Evolutionary conservation across 2,888 invertebrate species (phyloP), one percentile per base, ranked within the genome.

Genomic region (Dasysyrphus tricinctus): DNA sequence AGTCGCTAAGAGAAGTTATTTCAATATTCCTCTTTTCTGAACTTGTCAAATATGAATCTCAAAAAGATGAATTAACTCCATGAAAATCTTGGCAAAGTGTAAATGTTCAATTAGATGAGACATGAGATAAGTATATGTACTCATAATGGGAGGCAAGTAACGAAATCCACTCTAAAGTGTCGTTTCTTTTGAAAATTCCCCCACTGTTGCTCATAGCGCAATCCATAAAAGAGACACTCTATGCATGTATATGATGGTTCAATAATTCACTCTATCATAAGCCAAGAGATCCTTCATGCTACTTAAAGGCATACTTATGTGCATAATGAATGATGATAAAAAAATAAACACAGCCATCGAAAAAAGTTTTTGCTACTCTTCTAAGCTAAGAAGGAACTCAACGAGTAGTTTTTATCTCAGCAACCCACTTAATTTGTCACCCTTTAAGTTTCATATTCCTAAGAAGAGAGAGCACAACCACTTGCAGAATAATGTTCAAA

Each of bases 401-500:
- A 39, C 29, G 29, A 54, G 69, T 69, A 54, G 69, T 51, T 67
- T 49, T 49, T 42, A 69, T 69, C 39, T 54, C 12, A 54, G 69
- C 54, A 54, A 39, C 69, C 67, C 54, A 54, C 69, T 69, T 69
- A 69, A 54, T 69, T 69, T 69, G 51, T 54, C 69, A 69, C 69
- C 51, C 69, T 69, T 69, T 39, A 54, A 37, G 69, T 54, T 37
- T 69, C 54, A 69, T 69, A 19, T 37, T 59, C 16, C 39, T 54
- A 29, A 69, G 69, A n/a, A 69, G 54, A 37, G 24, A 69, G 54
- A 37, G 12, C 49, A 69, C 37, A 51, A 54, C 54, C 92, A 97
- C 98, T 97, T 95, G 99, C 99, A 98, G 47, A 19, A 49, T 67
- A 37, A 34, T 49, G 49, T 37, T 34, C 49, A 67, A 67, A 67